phyloP scores from a whole-genome alignment of 2,888 invertebrate genomes.

The Urechis unicinctus region DNA sequence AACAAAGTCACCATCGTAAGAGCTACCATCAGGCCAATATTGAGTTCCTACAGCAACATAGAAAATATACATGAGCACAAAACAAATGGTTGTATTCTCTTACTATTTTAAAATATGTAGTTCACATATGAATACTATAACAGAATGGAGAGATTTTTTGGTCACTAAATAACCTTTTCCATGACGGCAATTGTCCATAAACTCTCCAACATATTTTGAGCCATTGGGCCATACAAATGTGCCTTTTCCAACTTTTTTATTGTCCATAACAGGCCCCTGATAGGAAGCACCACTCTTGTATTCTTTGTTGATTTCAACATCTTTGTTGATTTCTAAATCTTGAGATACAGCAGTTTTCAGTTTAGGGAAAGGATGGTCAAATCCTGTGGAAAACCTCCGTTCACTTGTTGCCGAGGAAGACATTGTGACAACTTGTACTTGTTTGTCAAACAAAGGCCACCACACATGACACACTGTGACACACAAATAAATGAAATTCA shows the following conservation, averaged over 20 bases:
- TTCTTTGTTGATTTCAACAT: no score
- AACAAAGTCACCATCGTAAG: slow-evolving; percentile 42
- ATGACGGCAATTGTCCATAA: slow-evolving; percentile 35
- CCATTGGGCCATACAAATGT: slow-evolving; percentile 48
- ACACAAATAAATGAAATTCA: no score
- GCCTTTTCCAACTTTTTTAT: slow-evolving; percentile 29
- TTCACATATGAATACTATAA: no score
- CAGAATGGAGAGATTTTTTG: no score
- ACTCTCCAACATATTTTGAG: slow-evolving; percentile 45
- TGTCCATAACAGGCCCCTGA: slow-evolving; percentile 9
- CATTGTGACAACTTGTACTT: no score
- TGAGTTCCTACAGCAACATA: slow-evolving; percentile 27
- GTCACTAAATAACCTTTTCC: no score
- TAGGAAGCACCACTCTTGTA: slow-evolving; percentile 19
- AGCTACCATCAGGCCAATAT: slow-evolving; percentile 43
- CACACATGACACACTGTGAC: no score
- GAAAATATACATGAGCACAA: slow-evolving; percentile 30
- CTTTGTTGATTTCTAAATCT: not conserved
- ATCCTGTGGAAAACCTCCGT: not conserved
- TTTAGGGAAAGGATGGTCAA: not conserved
- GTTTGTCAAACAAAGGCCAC: no score
- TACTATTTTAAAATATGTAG: no score
- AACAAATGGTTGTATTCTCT: not conserved
- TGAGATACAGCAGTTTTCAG: not conserved
- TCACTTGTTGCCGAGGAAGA: no score